A percentile compares a stretch with the other conserved stretches of the same genome.
phyloP scores from a whole-genome alignment of 2,888 invertebrate species.

The Keiferia lycopersicella region DNA sequence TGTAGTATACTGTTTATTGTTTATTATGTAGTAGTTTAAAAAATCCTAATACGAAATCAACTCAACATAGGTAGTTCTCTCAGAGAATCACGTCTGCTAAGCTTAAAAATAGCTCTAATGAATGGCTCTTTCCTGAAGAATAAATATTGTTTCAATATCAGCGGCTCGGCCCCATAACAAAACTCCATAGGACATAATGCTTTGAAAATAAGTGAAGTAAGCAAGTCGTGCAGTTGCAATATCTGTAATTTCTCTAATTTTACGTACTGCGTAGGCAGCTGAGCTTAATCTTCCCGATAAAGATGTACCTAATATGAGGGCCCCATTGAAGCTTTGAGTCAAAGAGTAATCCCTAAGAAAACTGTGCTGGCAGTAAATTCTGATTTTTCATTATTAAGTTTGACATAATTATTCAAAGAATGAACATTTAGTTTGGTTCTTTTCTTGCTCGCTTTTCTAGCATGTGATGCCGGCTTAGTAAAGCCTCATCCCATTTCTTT shows the following conservation, averaged over 20 bases:
- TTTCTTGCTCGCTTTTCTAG: no score
- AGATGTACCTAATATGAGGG: conserved; percentile 22
- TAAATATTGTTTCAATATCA: conserved; percentile 30
- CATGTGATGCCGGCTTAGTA: no score
- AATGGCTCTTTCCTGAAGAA: conserved; percentile 31
- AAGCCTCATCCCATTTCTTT: no score
- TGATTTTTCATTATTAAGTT: conserved; percentile 17
- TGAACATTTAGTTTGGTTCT: no score
- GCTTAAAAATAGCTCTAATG: conserved; percentile 31
- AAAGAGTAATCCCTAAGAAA: conserved; percentile 24
- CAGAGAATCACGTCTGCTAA: conserved; percentile 12
- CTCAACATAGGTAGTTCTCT: no score
- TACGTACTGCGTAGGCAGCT: conserved; percentile 30
- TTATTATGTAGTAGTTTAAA: no score
- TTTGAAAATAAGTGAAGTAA: conserved; percentile 27
- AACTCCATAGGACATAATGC: conserved; percentile 33
- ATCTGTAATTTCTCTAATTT: conserved; percentile 13
- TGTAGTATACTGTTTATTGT: no score
- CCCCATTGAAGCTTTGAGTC: conserved; percentile 28
- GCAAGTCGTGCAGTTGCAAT: neutral
- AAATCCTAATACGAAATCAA: no score
- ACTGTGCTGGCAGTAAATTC: conserved; percentile 20
- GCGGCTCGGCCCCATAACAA: conserved; percentile 33
- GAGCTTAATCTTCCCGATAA: conserved; percentile 29
- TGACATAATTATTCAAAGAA: neutral